Evolutionary conservation across 2,113 vertebrate species (phyloP), one percentile per base, ranked within the genome.

Genomic region (Egretta garzetta): DNA sequence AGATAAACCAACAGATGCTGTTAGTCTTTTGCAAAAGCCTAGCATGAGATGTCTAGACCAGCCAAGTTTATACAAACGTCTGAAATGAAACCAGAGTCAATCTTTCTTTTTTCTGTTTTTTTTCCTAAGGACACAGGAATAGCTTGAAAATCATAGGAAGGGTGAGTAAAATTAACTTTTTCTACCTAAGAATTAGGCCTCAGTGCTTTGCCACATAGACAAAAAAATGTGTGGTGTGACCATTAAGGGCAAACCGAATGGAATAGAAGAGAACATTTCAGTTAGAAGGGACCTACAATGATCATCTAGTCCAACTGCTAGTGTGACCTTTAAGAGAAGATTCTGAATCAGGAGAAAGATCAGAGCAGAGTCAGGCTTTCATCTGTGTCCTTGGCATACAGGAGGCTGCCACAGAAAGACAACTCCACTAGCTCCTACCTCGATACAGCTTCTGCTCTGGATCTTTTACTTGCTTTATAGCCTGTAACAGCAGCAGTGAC

Each of bases 221-320:
- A 43, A 30, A 83, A 33, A 60, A 11, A 37, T 1, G 6, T 18
- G 19, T 41, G 11, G 11, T 89, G 18, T 0, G 0, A 33, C 4
- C 15, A 43, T 9, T n/a, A 76, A 53, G 3, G 6, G 7, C 11
- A 10, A 77, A 50, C 5, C 20, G 58, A 50, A 63, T 32, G 41
- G 67, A 70, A 50, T 22, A 32, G 49, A 72, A 39, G 14, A 33
- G 80, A 74, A 64, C 14, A 53, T 70, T 62, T n/a, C 32, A 19
- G 2, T 18, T 66, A 35, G 37, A 79, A 79, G 24, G 20, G 45
- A 70, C 8, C 22, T 71, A 41, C 21, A 63, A 32, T 1, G 8
- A 63, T 50, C 32, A 63, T 27, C 39, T 49, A 27, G 17, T 63
- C 30, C 72, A 77, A 17, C 16, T 62, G 9, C 3, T 52, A 55